Base-by-base conservation (phyloP, 2,888 invertebrate genomes). In the Busseola fusca region DNA sequence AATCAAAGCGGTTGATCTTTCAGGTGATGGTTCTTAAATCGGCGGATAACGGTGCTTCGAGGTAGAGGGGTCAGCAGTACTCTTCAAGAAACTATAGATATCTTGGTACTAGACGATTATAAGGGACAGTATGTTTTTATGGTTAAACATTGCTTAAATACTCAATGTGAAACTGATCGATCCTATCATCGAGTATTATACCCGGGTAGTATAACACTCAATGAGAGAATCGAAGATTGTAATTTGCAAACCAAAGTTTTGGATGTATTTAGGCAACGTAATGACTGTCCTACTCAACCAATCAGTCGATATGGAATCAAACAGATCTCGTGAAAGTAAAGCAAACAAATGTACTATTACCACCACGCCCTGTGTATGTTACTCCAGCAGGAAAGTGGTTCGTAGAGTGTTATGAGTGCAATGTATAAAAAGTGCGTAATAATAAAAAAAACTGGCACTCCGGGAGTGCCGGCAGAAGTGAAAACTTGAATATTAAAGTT, bases 1-100 rank as follows among this genome's bases (percentile, higher is more conserved):
- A 93, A 93, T 93, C 92, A 92, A 92, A 91, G 92, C 86, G 87
- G 87, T 87, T 76, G 75, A 81, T 85, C 81, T 82, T 76, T 69
- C 63, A 76, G 72, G 57, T 72, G 72, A 64, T 64, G 82, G 85
- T 75, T 57, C 57, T 54, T 42, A 80, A 74, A 72, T 6, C 82
- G 50, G 84, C 85, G 80, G 34, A 14, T 68, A 83, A 86, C 89
- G 84, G 6, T 21, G 25, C 25, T 0, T 64, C 3, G 21, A n/a
- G 30, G 73, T 48, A 40, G 0, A 7, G 6, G 25, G 16, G 48
- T 64, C 30, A 14, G 16, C 37, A 45, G 34, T 7, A 34, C 7
- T 40, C 50, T 68, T 34, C 42, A 25, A 21, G 25, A 70, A 34
- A 34, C 27, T 0, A 30, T 18, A n/a, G 9, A 7, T 0, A 6